These are phyloP conservation scores for Chironomus riparius DNA, from an alignment of 2,888 invertebrate genomes.

Conservation along the genomic window DNA sequence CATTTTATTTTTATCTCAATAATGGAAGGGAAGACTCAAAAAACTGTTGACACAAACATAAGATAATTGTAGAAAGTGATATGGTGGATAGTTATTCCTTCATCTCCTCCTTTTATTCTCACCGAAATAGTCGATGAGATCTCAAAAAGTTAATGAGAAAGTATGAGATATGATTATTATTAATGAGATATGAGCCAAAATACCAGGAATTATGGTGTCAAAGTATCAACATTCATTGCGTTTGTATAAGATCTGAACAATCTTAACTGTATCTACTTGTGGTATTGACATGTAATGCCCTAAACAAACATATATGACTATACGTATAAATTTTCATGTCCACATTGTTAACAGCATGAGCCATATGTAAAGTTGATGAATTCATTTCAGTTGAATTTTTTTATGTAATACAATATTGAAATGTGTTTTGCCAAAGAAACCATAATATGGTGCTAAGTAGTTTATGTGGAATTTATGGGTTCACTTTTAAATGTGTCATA, in stretches of 20 bases:
- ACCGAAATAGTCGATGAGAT: background rate
- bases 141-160: background rate
- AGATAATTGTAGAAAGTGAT: slow-evolving; percentile 24
- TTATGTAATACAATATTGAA: slow-evolving; percentile 19
- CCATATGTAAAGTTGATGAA: background rate
- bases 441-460: slow-evolving; percentile 25
- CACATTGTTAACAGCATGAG: background rate
- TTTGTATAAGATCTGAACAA: too few species aligned
- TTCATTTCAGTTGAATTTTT: too few species aligned
- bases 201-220: slow-evolving; percentile 5
- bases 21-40: background rate
- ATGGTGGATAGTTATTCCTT: background rate
- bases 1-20: too few species aligned
- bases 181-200: background rate
- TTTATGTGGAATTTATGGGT: slow-evolving; percentile 21
- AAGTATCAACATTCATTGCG: slow-evolving; percentile 1
- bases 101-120: background rate
- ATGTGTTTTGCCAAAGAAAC: slow-evolving; percentile 15
- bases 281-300: too few species aligned
- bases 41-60: slow-evolving; percentile 17
- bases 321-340: background rate
- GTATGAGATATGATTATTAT: background rate
- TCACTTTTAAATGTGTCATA: background rate
- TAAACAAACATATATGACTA: too few species aligned
- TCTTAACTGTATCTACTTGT: too few species aligned